A percentile compares a stretch with the other conserved stretches of the same genome.
Evolutionary conservation across 2,113 vertebrate genomes (phyloP).

Genomic region (Balaeniceps rex): DNA sequence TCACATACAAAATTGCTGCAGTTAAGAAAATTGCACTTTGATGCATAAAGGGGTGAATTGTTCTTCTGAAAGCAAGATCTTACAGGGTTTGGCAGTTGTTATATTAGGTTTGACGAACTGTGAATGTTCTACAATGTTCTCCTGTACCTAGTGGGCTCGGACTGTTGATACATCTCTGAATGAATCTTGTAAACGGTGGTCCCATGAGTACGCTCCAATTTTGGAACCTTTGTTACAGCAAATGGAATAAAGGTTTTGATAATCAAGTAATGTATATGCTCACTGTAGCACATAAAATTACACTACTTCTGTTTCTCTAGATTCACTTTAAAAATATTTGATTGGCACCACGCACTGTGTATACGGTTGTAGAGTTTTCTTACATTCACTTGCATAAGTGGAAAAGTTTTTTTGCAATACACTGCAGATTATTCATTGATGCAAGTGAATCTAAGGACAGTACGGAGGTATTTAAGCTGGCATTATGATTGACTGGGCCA

Average conservation of each 20-base stretch:
- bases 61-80: constrained; percentile 29
- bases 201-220: neutral
- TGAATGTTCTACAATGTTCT: constrained; percentile 34
- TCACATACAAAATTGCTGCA: constrained; percentile 9
- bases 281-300: neutral
- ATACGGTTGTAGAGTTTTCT: neutral
- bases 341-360: neutral
- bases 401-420: neutral
- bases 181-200: neutral
- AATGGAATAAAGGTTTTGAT: constrained; percentile 9
- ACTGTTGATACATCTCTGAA: constrained; percentile 1
- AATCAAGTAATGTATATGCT: neutral
- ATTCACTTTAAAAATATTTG: neutral
- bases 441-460: neutral
- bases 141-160: neutral
- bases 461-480: neutral
- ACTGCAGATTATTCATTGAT: neutral
- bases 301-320: neutral
- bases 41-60: constrained; percentile 31
- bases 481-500: neutral
- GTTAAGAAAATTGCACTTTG: constrained; percentile 56
- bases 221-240: constrained; percentile 17
- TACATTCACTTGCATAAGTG: neutral
- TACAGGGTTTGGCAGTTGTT: constrained; percentile 14
- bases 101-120: neutral